These are phyloP conservation scores for Cryptophagus acutangulus DNA, from an alignment of 2,888 invertebrate genomes.

Conservation along the genomic window DNA sequence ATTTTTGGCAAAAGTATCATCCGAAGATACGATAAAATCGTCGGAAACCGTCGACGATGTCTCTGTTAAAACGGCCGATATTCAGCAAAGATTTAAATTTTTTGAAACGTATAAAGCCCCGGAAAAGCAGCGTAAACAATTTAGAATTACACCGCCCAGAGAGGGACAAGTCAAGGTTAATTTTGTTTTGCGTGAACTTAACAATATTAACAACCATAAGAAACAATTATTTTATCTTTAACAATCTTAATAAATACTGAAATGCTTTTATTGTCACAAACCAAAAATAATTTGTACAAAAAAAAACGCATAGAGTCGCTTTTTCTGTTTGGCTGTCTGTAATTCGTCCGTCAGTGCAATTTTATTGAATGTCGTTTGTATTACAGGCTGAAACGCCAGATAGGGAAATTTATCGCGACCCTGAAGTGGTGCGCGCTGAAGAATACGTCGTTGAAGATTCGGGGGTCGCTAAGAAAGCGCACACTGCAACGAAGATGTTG, in stretches of 20 bases:
- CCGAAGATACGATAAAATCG: slow-evolving; percentile 69
- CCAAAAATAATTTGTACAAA: slow-evolving; percentile 2
- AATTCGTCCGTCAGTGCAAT: background rate
- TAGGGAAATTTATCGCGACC: slow-evolving; percentile 68
- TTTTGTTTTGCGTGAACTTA: slow-evolving; percentile 12
- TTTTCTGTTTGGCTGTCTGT: slow-evolving; percentile 2
- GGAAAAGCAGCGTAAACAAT: slow-evolving; percentile 62
- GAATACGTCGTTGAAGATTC: slow-evolving; percentile 52
- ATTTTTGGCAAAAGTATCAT: slow-evolving; percentile 52
- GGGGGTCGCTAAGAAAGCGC: slow-evolving; percentile 53
- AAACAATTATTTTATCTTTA: no score
- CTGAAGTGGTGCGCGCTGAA: slow-evolving; percentile 63
- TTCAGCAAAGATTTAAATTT: slow-evolving; percentile 83
- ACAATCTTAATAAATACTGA: no score
- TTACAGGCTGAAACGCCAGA: slow-evolving; percentile 62
- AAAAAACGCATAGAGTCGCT: background rate
- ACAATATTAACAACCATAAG: no score
- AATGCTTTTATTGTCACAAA: slow-evolving; percentile 2
- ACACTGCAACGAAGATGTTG: slow-evolving; percentile 82
- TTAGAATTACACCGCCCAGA: slow-evolving; percentile 84
- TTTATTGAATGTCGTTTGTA: background rate
- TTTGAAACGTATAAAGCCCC: slow-evolving; percentile 82
- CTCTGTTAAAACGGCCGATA: slow-evolving; percentile 74
- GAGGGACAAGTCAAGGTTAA: slow-evolving; percentile 67
- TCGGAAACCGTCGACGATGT: slow-evolving; percentile 72